phyloP scores from a whole-genome alignment of 1,140 invertebrate genomes.

The Propsilocerus akamusi region DNA sequence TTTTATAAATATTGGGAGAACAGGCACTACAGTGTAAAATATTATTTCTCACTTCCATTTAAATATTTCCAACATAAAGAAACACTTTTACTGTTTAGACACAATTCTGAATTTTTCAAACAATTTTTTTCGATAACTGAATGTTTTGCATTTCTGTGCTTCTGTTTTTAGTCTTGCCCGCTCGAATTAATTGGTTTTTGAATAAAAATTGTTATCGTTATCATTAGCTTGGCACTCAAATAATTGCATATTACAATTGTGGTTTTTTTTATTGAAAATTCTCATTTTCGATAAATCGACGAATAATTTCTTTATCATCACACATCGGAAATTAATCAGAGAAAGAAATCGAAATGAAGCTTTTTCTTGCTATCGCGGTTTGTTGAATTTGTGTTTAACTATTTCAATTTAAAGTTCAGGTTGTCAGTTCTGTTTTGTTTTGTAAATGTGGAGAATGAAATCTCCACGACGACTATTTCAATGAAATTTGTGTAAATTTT shows the following conservation, averaged over 20 bases:
- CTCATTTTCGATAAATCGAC: too few species aligned
- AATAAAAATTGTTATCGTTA: not conserved
- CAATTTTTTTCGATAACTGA: not conserved
- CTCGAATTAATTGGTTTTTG: not conserved
- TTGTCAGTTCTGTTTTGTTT: too few species aligned
- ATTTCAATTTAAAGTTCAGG: too few species aligned
- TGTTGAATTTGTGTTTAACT: too few species aligned
- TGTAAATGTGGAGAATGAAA: too few species aligned
- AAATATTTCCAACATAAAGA: too few species aligned
- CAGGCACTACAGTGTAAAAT: constrained; percentile 3
- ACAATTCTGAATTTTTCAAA: not conserved
- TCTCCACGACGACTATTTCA: too few species aligned
- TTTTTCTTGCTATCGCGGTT: too few species aligned
- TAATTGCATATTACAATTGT: too few species aligned
- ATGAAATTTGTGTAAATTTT: constrained; percentile 13
- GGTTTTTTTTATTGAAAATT: not conserved
- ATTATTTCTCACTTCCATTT: not conserved
- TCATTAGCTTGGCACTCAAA: not conserved
- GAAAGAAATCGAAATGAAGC: too few species aligned
- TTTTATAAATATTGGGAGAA: constrained; percentile 2
- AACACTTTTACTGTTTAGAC: not conserved
- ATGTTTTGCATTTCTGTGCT: not conserved
- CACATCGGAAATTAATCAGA: too few species aligned
- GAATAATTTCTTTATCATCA: too few species aligned
- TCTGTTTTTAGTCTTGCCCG: not conserved